Evolutionary conservation across 1,140 invertebrate species (phyloP), one percentile per base, ranked within the genome.

Genomic region (Bombus confusus): DNA sequence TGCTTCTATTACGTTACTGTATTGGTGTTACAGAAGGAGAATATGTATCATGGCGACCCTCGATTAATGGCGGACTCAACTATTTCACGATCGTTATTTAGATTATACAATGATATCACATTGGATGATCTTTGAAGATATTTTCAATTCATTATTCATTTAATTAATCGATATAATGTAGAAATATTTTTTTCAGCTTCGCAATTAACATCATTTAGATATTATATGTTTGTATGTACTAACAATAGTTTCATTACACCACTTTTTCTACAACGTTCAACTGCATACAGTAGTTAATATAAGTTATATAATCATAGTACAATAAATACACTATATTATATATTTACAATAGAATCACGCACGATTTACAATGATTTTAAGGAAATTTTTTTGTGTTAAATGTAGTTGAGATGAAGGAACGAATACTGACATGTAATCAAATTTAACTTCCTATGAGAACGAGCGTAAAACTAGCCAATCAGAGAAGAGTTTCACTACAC

Each of bases 1-100:
- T 68, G 28, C 59, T 85, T 68, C 68, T 37, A 47, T 31, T 31
- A 28, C 41, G 77, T 72, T 52, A 34, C n/a, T 47, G 69, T 13
- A 81, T 39, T 34, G 41, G 39, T 43, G n/a, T 74, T 57, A 57
- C 43, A 22, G n/a, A 66, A 22, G 43, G n/a, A 34, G 31, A 80
- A 66, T 66, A 80, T 37, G 43, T 22, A 85, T 85, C 71, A 85
- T 85, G 79, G 84, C 84, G 78, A 39, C 59, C 25, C 6, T 47
- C 9, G 28, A 15, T 10, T n/a, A 41, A 73, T 85, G 71, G 78
- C 71, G 43, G 15, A n/a, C 13, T 2, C 0, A n/a, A 47, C 12
- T 78, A 64, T 41, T 34, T 8, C 13, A 5, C 6, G 15, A 68
- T 79, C 76, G 43, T 39, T 52, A 52, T 22, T 64, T 25, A 6